Base-by-base conservation (phyloP, 2,888 invertebrate species). In the Lacanobia oleracea region DNA sequence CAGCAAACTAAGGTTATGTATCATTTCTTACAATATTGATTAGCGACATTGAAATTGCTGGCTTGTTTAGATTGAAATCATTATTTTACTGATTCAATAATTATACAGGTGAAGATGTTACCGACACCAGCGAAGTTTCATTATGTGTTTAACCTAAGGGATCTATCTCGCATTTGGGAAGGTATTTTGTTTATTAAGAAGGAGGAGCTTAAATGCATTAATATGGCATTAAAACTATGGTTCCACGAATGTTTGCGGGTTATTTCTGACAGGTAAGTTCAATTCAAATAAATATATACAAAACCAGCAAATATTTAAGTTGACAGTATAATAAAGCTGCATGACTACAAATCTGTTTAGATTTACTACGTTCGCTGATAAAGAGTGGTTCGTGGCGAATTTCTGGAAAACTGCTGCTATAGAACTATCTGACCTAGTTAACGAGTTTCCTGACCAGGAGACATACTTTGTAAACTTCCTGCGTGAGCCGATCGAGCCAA, bases 61-160 rank as follows among this genome's bases (percentile, higher is more conserved):
- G 33, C 33, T 53, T n/a, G 18, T 18, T 37, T 16, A n/a, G 0
- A 10, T 16, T 16, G 2, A 45, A n/a, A 14, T 59, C 0, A 40
- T 51, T 7, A 16, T 56, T 23, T 56, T 60, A 12, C 33, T 70
- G 23, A 12, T 10, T 37, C 12, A 10, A 67, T 7, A 21, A 45
- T 59, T 9, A 61, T 67, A 97, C 76, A 96, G 96, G 94, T 96
- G 0, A 98, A 98, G 96, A 98, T 99, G 98, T 92, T 99, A 75
- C 99, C 99, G 5, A 99, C 99, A 0, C 99, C 99, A 23, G 98
- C 98, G 0, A 99, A 99, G 91, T 99, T 99, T 90, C 99, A 99
- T 91, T 99, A 99, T 89, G 97, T 99, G 16, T 99, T 99, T 91
- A 99, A 99, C 94, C 96, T 99, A 83, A 96, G 99, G 86, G 99